Evolutionary conservation across 1,140 invertebrate species (phyloP).

Genomic region (Drosophila dunni): DNA sequence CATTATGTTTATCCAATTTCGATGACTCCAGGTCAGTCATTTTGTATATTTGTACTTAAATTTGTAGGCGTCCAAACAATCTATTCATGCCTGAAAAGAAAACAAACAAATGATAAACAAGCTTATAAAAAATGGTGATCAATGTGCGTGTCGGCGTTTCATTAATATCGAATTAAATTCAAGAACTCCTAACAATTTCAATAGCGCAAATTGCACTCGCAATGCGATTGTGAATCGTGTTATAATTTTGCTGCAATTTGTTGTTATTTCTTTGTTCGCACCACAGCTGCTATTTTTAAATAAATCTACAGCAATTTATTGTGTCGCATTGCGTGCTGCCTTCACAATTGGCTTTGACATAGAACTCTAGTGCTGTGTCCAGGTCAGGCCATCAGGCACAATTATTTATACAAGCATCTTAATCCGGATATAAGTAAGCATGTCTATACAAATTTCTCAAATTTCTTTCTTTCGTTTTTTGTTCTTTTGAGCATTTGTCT

Average conservation of each 20-base stretch:
- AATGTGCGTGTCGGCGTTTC: constrained; percentile 62
- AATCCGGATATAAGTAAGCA: constrained; percentile 60
- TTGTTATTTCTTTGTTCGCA: constrained; percentile 56
- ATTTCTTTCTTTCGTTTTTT: not conserved
- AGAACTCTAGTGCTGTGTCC: constrained; percentile 51
- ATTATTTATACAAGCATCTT: constrained; percentile 41
- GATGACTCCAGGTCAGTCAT: constrained; percentile 67
- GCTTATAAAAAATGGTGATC: constrained; percentile 20
- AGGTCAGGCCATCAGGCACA: constrained; percentile 41
- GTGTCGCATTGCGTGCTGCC: constrained; percentile 54
- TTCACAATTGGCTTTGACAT: constrained; percentile 68
- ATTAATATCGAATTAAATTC: constrained; percentile 68
- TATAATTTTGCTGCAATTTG: constrained; percentile 64
- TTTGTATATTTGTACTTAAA: constrained; percentile 29
- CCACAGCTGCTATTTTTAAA: constrained; percentile 53
- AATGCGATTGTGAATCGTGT: constrained; percentile 44
- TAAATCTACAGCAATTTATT: constrained; percentile 53
- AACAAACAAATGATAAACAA: constrained; percentile 22
- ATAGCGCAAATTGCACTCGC: constrained; percentile 42
- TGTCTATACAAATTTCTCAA: constrained; percentile 3
- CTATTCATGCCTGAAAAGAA: constrained; percentile 43
- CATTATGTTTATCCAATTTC: constrained; percentile 74
- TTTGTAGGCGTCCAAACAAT: constrained; percentile 23
- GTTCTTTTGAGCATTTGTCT: constrained; percentile 25
- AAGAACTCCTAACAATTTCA: constrained; percentile 20